phyloP scores from a whole-genome alignment of 2,888 invertebrate genomes.

The Ophion costatus region DNA sequence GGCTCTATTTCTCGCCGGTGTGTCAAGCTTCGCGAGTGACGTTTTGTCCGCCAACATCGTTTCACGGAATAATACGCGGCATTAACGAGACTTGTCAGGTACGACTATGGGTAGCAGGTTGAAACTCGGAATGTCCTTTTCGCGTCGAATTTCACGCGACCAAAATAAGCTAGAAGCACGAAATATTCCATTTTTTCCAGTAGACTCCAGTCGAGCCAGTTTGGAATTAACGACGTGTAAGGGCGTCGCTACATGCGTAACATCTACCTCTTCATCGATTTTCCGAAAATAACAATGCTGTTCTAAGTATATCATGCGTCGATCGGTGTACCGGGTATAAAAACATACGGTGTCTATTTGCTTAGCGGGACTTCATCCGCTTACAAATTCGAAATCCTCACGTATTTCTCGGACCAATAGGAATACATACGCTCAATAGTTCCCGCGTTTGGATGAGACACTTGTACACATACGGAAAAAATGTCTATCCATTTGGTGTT shows the following conservation, averaged over 20 bases:
- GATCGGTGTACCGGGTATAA: background rate
- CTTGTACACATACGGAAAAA: background rate
- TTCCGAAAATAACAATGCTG: background rate
- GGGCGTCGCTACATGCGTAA: too few relatives aligned
- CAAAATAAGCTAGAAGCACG: slow-evolving; percentile 15
- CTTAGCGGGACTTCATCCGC: background rate
- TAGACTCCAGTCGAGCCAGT: background rate
- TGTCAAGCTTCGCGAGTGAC: slow-evolving; percentile 25
- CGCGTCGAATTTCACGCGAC: slow-evolving; percentile 14
- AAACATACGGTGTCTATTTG: background rate
- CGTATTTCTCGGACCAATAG: background rate
- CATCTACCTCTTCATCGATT: background rate
- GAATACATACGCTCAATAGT: background rate
- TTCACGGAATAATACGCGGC: slow-evolving; percentile 9
- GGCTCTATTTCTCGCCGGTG: background rate
- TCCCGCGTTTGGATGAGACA: background rate
- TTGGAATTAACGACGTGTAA: background rate
- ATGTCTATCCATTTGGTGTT: background rate
- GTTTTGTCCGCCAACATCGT: slow-evolving; percentile 6
- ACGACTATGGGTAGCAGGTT: background rate
- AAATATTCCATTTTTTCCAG: background rate
- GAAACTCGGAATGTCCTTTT: slow-evolving; percentile 3
- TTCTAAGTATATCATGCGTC: background rate
- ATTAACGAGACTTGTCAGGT: slow-evolving; percentile 3
- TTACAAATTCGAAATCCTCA: background rate